Base-by-base conservation (phyloP, 2,888 invertebrate species). In the Teleiodes luculella region DNA sequence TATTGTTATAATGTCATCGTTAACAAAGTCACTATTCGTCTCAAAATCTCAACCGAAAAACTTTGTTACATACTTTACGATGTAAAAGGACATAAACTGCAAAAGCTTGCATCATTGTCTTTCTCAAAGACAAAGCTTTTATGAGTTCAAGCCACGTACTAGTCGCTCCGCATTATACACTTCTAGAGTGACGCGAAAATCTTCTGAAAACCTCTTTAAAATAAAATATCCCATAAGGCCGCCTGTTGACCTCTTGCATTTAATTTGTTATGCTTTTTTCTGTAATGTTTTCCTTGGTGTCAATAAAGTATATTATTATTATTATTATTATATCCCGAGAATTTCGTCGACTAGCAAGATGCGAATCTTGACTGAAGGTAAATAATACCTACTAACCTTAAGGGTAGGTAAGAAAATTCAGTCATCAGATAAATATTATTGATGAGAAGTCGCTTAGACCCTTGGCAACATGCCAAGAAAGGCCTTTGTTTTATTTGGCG, bases 381-480 rank as follows among this genome's bases (percentile, higher is more conserved):
- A n/a, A n/a, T n/a, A n/a, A n/a, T n/a, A n/a, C n/a, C n/a, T n/a
- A n/a, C n/a, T n/a, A n/a, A n/a, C n/a, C n/a, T n/a, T n/a, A n/a
- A n/a, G n/a, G n/a, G 68, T 11, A 8, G 11, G 20, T 20, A 41
- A 41, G 69, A 65, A 67, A 71, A 74, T 61, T 71, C 63, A 67
- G 68, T 62, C 57, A 62, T 60, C 67, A 74, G 75, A 77, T 76
- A 79, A 78, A 63, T 75, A 77, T 75, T 79, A 80, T 81, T 76
- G 81, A 81, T 76, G 82, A 78, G 80, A 75, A 74, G 76, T 76
- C 72, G 69, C 73, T 59, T 67, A 67, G 67, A 63, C 62, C 63
- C 66, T 67, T 82, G 83, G 83, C 79, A 52, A 43, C 55, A 49
- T 57, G 82, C 83, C 83, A 82, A 73, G 68, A 71, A 70, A 74